Conservation (phyloP, 2,888 invertebrate species). For the Stenurella melanura region DNA sequence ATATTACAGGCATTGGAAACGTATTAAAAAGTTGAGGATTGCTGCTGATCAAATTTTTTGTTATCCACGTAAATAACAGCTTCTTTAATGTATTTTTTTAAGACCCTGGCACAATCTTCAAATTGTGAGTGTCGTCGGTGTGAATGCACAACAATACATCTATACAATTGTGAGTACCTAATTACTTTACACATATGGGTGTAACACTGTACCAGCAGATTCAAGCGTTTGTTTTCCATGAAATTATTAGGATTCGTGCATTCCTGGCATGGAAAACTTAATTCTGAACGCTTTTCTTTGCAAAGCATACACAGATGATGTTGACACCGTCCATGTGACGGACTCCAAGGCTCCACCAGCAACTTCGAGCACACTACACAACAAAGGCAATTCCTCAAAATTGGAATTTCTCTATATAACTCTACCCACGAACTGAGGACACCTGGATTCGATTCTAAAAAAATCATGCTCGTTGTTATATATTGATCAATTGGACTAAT, state of each 20-base stretch:
- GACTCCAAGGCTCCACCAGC: slow-evolving; percentile 87
- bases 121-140: too few relatives aligned
- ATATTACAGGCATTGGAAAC: too few relatives aligned
- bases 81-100: slow-evolving; percentile 89
- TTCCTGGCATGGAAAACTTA: slow-evolving; percentile 89
- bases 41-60: too few relatives aligned
- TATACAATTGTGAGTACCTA: too few relatives aligned
- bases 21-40: too few relatives aligned
- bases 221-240: slow-evolving; percentile 86
- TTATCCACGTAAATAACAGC: slow-evolving; percentile 81
- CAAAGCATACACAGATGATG: slow-evolving; percentile 93
- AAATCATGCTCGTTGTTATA: too few relatives aligned
- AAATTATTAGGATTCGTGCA: slow-evolving; percentile 90
- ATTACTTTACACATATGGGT: slow-evolving; percentile 84
- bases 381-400: slow-evolving; percentile 89
- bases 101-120: too few relatives aligned
- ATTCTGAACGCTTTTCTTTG: slow-evolving; percentile 87
- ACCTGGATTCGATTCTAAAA: slow-evolving; percentile 83
- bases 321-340: slow-evolving; percentile 87
- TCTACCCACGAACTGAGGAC: slow-evolving; percentile 87
- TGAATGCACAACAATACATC: too few relatives aligned
- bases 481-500: too few relatives aligned
- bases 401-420: slow-evolving; percentile 86
- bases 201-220: slow-evolving; percentile 90
- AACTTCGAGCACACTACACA: slow-evolving; percentile 93